Base-by-base conservation (phyloP, 2,797 vertebrate genomes). In the Chelon labrosus region DNA sequence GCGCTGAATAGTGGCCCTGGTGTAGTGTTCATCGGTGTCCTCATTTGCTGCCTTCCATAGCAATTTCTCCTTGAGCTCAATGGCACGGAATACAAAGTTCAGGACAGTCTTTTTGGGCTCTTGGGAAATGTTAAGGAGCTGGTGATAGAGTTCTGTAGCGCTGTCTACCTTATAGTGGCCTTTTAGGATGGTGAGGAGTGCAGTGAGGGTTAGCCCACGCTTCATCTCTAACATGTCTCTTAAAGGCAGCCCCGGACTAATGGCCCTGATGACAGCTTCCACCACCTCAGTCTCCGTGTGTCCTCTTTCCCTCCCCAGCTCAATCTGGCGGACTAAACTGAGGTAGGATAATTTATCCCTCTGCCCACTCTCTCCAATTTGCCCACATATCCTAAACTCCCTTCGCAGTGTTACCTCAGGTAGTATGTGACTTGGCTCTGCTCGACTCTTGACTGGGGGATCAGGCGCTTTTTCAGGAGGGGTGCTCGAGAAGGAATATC, bases 11-110 rank as follows among this genome's bases (percentile, higher is more conserved):
- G 50, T 50, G 47, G n/a, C 3, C 49, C 51, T 25, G 54, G 35
- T 74, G 3, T 82, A 78, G 38, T 61, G 53, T 12, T 75, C 73
- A 37, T 82, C 75, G 1, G 57, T 65, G 2, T 80, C 75, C 20
- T 46, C 52, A 63, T 75, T 82, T 14, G 12, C n/a, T 7, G 10
- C 47, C 14, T 70, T 70, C 71, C 66, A 79, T 35, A 75, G 46
- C 11, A 70, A 7, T 8, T 73, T 52, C 3, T 50, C 67, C 10
- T 70, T 70, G 1, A 46, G 49, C 14, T 60, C n/a, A 3, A 70
- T 60, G 17, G 64, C 57, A 37, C 1, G 10, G 27, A 70, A 65
- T 13, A 73, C 35, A 58, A 79, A 65, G 10, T 73, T 79, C 6
- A 79, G 22, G 10, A 47, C 49, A 3, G 59, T 53, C n/a, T 79